phyloP scores from a whole-genome alignment of 2,888 invertebrate species.

The Drosophila gaucha region DNA sequence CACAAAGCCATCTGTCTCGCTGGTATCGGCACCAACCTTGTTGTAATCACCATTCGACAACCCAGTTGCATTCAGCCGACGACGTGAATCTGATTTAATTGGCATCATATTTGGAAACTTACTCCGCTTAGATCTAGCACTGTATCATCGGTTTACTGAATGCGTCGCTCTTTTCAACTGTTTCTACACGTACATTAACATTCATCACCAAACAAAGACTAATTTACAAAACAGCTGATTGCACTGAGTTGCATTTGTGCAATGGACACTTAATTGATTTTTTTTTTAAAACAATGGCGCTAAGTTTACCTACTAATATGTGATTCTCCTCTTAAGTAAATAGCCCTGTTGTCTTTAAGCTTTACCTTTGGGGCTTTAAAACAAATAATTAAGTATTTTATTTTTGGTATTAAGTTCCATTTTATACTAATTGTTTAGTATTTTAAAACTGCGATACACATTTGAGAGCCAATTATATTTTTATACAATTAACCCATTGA shows the following conservation, averaged over 20 bases:
- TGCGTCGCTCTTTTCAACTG: not conserved
- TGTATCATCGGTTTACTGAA: not conserved
- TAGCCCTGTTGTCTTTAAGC: no score
- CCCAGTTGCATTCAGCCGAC: slow-evolving; percentile 45
- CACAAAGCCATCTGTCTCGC: slow-evolving; percentile 61
- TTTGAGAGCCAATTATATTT: no score
- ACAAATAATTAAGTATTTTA: not conserved
- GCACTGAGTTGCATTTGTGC: slow-evolving; percentile 13
- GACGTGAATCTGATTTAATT: slow-evolving; percentile 55
- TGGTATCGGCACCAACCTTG: slow-evolving; percentile 34
- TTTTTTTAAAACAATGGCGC: not conserved
- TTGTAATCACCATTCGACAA: slow-evolving; percentile 13
- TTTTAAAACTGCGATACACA: no score
- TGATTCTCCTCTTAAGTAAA: not conserved
- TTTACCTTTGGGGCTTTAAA: no score
- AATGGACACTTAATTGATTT: not conserved
- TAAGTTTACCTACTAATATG: not conserved
- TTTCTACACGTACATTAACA: not conserved
- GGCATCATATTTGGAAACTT: slow-evolving; percentile 51
- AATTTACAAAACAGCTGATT: slow-evolving; percentile 41
- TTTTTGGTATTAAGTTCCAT: not conserved
- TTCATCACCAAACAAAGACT: not conserved
- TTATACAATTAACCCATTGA: no score
- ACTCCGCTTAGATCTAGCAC: slow-evolving; percentile 1
- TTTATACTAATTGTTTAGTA: not conserved